Base-by-base conservation (phyloP, 2,888 invertebrate genomes). In the Ypsolopha sequella region DNA sequence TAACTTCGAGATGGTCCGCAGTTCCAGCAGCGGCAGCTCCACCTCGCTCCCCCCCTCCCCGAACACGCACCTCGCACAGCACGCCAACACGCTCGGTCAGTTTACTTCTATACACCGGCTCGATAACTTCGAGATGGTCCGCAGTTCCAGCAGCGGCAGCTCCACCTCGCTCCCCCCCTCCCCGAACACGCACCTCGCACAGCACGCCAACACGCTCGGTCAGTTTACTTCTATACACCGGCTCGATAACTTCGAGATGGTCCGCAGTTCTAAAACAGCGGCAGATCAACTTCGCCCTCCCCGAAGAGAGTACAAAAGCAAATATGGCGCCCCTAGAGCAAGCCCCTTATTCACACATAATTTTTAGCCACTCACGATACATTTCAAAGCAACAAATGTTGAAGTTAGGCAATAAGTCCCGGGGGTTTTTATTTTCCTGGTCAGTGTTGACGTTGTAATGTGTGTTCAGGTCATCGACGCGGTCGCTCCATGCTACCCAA, bases 11-110 rank as follows among this genome's bases (percentile, higher is more conserved):
- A 52, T 55, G 55, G 60, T 59, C 0, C 61, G 63, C 51, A 38
- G 58, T 50, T 57, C 60, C 57, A 55, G 59, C 55, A 55, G 62
- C 54, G 58, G 66, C 61, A 66, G 68, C 59, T 87, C 89, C 58
- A 73, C 85, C 41, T 89, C 90, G 59, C 75, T 90, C 63, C 90
- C 90, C 50, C 90, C 90, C 1, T 89, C 90, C 61, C 90, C 90
- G 54, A 89, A 89, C 72, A 86, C 90, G 41, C 77, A 89, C 55
- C 57, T 64, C 52, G 61, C 68, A 55, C 68, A 66, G 48, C 76
- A 66, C 60, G 48, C 51, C 45, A 48, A 13, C 35, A 45, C 11
- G 7, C 36, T 7, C 48, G n/a, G 11, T 48, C 24, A 9, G 24
- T 24, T 4, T 4, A 24, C n/a, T n/a, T n/a, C n/a, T n/a, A n/a